Conservation (phyloP, 2,888 invertebrate species). For the Arrhopalites spinosus region DNA sequence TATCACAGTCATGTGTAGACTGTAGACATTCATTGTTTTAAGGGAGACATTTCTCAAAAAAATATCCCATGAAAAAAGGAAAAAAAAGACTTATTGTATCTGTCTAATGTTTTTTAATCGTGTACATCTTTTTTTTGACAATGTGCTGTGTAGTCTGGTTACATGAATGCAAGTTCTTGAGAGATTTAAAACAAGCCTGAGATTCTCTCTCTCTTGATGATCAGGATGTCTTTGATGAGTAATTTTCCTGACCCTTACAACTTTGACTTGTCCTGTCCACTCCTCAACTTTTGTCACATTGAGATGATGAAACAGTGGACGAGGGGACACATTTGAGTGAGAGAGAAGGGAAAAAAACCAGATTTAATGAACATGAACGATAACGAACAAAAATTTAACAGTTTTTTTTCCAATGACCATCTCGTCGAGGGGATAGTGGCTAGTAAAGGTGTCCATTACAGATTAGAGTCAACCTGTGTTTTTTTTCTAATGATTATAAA, state of each 20-base stretch:
- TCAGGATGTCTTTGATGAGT: not conserved
- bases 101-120: no score
- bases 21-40: not conserved
- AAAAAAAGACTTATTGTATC: no score
- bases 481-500: no score
- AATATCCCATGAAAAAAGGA: not conserved
- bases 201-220: no score
- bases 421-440: no score
- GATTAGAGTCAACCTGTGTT: no score
- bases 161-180: no score
- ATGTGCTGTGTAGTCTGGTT: no score
- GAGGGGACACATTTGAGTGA: not conserved
- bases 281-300: constrained; percentile 25
- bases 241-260: constrained; percentile 14
- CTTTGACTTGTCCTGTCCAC: constrained; percentile 12
- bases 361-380: constrained; percentile 9
- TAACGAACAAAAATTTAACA: not conserved
- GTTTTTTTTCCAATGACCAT: no score
- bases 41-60: not conserved
- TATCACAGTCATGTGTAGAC: not conserved
- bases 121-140: not conserved
- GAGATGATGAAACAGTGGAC: not conserved
- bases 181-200: no score
- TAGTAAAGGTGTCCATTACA: no score
- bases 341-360: no score